These are phyloP conservation scores for Drosophila pseudotakahashii DNA, from an alignment of 2,888 invertebrate species.

Conservation along the genomic window DNA sequence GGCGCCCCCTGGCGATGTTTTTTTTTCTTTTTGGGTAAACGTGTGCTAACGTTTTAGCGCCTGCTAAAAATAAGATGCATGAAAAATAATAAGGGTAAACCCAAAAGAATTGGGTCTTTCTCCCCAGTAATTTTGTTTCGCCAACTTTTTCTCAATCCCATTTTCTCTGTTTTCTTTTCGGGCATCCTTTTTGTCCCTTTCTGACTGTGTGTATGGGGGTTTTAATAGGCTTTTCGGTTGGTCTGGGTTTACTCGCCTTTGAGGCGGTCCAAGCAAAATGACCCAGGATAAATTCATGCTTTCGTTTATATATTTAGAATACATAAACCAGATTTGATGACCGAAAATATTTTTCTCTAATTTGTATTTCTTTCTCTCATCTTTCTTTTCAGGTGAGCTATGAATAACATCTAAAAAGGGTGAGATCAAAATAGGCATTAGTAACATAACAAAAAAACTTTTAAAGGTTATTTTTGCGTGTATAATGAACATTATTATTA, in stretches of 20 bases:
- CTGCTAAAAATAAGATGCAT: conserved; percentile 54
- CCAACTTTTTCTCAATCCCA: conserved; percentile 34
- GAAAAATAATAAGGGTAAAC: conserved; percentile 32
- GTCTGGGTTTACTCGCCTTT: conserved; percentile 46
- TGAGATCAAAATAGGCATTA: background rate
- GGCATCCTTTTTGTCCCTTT: conserved; percentile 21
- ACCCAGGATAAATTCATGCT: conserved; percentile 17
- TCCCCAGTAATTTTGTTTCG: conserved; percentile 24
- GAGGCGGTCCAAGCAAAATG: conserved; percentile 4
- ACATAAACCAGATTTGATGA: conserved; percentile 16
- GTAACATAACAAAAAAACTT: too few relatives aligned
- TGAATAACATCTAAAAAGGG: background rate
- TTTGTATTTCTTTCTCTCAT: conserved; percentile 38
- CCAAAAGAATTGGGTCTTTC: conserved; percentile 16
- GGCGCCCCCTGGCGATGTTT: conserved; percentile 13
- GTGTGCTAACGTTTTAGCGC: conserved; percentile 57
- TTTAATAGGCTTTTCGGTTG: conserved; percentile 66
- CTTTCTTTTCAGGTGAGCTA: conserved; percentile 63
- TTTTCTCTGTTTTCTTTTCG: conserved; percentile 8
- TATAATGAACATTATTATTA: too few relatives aligned
- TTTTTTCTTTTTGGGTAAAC: conserved; percentile 32
- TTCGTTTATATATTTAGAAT: conserved; percentile 25
- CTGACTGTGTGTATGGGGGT: conserved; percentile 11
- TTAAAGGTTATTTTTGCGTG: too few relatives aligned
- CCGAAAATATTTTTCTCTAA: conserved; percentile 26